A percentile compares a stretch with the other conserved stretches of the same genome.
Evolutionary conservation across 2,113 vertebrate species (phyloP).

Genomic region (Spermophilus dauricus): DNA sequence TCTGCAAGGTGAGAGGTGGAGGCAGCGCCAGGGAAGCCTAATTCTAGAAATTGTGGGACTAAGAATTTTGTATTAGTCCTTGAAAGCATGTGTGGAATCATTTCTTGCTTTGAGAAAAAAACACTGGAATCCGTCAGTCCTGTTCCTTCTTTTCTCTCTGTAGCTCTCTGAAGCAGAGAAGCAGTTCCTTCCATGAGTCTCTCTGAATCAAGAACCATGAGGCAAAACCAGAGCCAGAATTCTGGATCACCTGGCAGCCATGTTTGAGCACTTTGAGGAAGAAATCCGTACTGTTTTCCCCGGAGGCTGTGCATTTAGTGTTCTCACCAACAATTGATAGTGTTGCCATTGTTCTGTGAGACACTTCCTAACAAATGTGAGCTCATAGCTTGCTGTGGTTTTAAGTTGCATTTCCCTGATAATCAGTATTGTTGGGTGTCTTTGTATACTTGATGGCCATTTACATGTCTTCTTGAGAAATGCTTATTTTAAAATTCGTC

Average conservation of each 20-base stretch:
- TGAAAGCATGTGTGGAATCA: not conserved
- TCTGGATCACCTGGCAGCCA: too few species aligned
- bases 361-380: not conserved
- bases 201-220: not conserved
- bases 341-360: too few species aligned
- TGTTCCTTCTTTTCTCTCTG: not conserved
- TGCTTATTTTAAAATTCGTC: not conserved
- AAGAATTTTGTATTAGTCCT: not conserved
- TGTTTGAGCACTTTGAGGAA: not conserved
- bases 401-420: not conserved
- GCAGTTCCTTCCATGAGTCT: not conserved
- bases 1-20: not conserved
- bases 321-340: not conserved
- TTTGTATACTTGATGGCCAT: not conserved
- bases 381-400: not conserved
- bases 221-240: not conserved
- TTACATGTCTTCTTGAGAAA: not conserved
- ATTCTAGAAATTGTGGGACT: not conserved
- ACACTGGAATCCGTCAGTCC: not conserved
- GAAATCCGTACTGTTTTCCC: not conserved
- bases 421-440: not conserved
- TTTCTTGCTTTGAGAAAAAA: not conserved
- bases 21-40: fast-evolving
- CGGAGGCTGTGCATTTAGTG: not conserved
- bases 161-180: not conserved